Base-by-base conservation (phyloP, 2,113 vertebrate genomes). In the Cranoglanis bouderius region DNA sequence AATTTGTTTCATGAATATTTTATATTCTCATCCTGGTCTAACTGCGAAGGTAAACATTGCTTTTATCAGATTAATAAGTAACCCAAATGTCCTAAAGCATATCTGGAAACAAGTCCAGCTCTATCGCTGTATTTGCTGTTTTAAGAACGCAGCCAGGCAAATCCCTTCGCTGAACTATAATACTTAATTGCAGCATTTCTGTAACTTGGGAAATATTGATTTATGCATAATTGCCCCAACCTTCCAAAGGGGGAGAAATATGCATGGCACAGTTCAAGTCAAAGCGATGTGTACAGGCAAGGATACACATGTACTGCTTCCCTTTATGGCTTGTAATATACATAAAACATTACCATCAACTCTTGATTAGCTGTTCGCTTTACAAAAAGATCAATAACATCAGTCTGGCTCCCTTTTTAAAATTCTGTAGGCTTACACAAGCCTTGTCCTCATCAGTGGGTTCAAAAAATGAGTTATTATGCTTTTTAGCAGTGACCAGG, bases 141-240 rank as follows among this genome's bases (percentile, higher is more conserved):
- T 95, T 93, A 82, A 94, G 91, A 92, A 16, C 5, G 21, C 85
- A 67, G 67, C 91, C 97, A 97, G 96, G 94, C 93, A 91, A 92
- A 94, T 96, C 96, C 96, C 29, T 6, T 21, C 95, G 96, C 95
- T 95, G 95, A 94, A 96, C 96, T 94, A 95, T 96, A 96, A 96
- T 95, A 94, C 95, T 95, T 94, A 94, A 57, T 55, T 32, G 74
- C 83, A 80, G 35, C 21, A 38, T 95, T 96, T 96, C 95, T 94
- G 92, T 96, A 96, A 96, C 96, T 96, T 95, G 92, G 91, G 95
- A 87, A 95, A 91, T 97, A 97, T 97, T 96, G 97, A 97, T 97
- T 97, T 97, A 95, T 96, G 96, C 97, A 98, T 98, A 97, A 98
- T 98, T 97, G 96, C 95, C 94, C 94, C 96, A 96, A 94, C 96